Evolutionary conservation across 2,888 invertebrate genomes (phyloP), one percentile per base, ranked within the genome.

Genomic region (Drosophila paracracens): DNA sequence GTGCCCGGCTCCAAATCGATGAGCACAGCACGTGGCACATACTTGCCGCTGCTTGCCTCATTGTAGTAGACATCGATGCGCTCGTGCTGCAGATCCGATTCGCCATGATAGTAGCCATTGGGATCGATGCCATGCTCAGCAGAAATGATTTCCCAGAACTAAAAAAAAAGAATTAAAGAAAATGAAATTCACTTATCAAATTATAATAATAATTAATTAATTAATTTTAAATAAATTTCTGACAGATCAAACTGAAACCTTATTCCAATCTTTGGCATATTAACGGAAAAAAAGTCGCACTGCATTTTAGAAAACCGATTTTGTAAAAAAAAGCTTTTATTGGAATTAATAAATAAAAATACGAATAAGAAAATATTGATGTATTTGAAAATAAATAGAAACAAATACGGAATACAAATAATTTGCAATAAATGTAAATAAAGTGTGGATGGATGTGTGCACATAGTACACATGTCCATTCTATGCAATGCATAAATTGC

Each of bases 1-100:
- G 98, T 97, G 7, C 97, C 97, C 0, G 97, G 97, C 93, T 98
- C 98, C 91, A 98, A 93, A 93, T 98, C 98, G 59, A 98, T 96
- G 74, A 98, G 94, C 36, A 98, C 95, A 0, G 97, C 97, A 18
- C 98, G 94, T 0, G 98, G 98, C 8, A 98, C 97, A 93, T 95
- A 98, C 91, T 96, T 96, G 93, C 94, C 94, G 70, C 94, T 94
- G 40, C 94, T 94, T 0, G 96, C 97, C 91, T 97, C 96, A 91
- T 95, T 97, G 94, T 96, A 97, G 93, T 97, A 97, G 8, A 97
- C 97, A 82, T 96, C 95, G 87, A 97, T 96, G 63, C 97, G 94
- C 91, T 97, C 97, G 78, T 95, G 92, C 91, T 97, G 97, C 76
- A 96, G 93, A 68, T 95, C 95, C 70, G 95, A 96, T 89, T 96